These are phyloP conservation scores for Etheostoma cragini DNA, from an alignment of 2,113 vertebrate species.

Conservation along the genomic window DNA sequence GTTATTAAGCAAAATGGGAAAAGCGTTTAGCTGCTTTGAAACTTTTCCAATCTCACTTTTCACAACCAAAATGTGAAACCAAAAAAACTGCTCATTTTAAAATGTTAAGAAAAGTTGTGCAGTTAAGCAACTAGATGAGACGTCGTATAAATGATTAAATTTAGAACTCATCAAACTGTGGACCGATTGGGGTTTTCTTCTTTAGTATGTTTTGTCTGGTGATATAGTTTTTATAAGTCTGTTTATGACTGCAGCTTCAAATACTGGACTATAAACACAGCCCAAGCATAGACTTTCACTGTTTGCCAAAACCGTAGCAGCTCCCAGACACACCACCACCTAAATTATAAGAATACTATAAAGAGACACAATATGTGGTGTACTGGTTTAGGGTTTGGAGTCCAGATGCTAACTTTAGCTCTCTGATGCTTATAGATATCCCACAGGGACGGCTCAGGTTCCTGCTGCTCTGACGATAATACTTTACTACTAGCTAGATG, in stretches of 20 bases:
- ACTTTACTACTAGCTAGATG: conserved; percentile 1
- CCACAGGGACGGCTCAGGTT: conserved; percentile 45
- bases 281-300: conserved; percentile 46
- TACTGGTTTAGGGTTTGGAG: conserved; percentile 60
- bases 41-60: neutral
- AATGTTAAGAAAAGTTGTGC: neutral
- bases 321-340: conserved; percentile 52
- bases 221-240: conserved; percentile 45
- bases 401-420: conserved; percentile 66
- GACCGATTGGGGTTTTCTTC: conserved; percentile 5
- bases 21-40: neutral
- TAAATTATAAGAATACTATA: conserved; percentile 64
- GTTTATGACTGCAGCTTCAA: conserved; percentile 49
- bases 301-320: conserved; percentile 47
- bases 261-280: conserved; percentile 41
- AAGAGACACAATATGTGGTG: conserved; percentile 76
- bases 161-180: conserved; percentile 20
- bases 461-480: conserved; percentile 10
- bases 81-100: neutral
- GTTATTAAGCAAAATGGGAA: neutral
- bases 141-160: conserved; percentile 20
- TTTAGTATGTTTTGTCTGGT: conserved; percentile 46
- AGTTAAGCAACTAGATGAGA: neutral
- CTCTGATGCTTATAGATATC: conserved; percentile 60
- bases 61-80: neutral